Base-by-base conservation (phyloP, 1,140 invertebrate genomes). In the Aphidius gifuensis region DNA sequence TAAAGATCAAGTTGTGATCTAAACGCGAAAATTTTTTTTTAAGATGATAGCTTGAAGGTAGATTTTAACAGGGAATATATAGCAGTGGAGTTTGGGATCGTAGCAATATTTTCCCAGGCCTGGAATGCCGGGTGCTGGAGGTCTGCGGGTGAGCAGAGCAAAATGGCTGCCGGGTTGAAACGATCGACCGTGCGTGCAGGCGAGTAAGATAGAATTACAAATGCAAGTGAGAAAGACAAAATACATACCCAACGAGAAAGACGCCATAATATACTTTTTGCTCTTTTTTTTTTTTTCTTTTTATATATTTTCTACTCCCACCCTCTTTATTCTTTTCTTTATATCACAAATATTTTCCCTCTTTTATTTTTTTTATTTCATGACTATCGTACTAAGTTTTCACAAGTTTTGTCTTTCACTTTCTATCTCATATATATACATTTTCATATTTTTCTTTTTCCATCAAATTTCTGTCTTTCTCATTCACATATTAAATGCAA, bases 141-240 rank as follows among this genome's bases (percentile, higher is more conserved):
- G 67, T 64, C 61, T 69, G 65, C 71, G 67, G 62, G 67, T 69
- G 62, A 71, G 66, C 72, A 32, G 23, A 32, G 73, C 76, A 78
- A 78, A 76, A 78, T 78, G 76, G 76, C 75, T 72, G 73, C 72
- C 71, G 61, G 57, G 62, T 66, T 67, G 67, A 65, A 71, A 65
- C 74, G 74, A 77, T 76, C 76, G 75, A 77, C 74, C 75, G 73
- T 71, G 67, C 67, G 70, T 74, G 65, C 69, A 63, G 54, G 51
- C 58, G 69, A 66, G 66, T 43, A 62, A 66, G 69, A 50, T 68
- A 63, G 67, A 64, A 62, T 46, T 62, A 55, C 39, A 57, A 2
- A 8, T 32, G 23, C 23, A 62, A 66, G 68, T 50, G 69, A 63
- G 66, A 64, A 62, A 50, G 64, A 55, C 39, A 57, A 2, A 8